phyloP scores from a whole-genome alignment of 2,888 invertebrate genomes.

The Pristionchus arcanus region DNA sequence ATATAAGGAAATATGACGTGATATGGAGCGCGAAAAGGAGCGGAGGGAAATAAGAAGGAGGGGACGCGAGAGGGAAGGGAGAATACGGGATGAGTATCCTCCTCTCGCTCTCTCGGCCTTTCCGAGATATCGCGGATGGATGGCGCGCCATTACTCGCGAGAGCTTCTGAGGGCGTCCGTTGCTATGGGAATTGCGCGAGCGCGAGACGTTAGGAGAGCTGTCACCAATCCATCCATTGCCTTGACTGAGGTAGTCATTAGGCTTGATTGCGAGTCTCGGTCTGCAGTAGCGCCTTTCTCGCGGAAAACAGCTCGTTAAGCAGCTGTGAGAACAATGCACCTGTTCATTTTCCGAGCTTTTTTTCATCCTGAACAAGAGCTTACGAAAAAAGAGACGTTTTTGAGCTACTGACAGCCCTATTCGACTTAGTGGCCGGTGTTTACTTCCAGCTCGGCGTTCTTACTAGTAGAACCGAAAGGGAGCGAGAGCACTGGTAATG shows the following conservation, averaged over 20 bases:
- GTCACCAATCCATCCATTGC: neutral
- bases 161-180: neutral
- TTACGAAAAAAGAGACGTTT: too few species aligned
- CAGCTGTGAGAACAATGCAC: too few species aligned
- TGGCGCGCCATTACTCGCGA: neutral
- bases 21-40: neutral
- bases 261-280: neutral
- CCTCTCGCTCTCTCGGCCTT: neutral
- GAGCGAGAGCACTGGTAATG: neutral
- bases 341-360: too few species aligned
- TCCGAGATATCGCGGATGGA: neutral
- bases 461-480: neutral
- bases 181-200: neutral
- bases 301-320: neutral
- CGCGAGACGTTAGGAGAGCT: neutral
- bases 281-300: neutral
- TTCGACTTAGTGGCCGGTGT: neutral
- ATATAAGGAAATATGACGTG: slow-evolving; percentile 2
- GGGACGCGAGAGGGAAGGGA: neutral
- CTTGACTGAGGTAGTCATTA: neutral
- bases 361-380: too few species aligned
- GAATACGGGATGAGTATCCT: slow-evolving; percentile 38
- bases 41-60: neutral
- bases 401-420: too few species aligned
- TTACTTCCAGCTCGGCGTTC: neutral